These are phyloP conservation scores for Nysson spinosus DNA, from an alignment of 2,888 invertebrate genomes.

Conservation along the genomic window DNA sequence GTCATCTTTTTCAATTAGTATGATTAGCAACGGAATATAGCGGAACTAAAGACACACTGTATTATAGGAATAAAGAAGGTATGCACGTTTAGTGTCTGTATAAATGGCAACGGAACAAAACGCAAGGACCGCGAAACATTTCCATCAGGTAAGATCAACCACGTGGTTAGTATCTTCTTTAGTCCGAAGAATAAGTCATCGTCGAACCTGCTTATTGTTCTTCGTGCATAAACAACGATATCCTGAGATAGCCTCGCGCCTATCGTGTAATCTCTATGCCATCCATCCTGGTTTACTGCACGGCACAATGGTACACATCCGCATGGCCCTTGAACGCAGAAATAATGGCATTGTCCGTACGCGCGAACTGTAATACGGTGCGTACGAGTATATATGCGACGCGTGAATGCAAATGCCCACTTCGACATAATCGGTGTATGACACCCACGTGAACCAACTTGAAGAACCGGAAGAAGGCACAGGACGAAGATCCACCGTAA, in stretches of 20 bases:
- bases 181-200: conserved; percentile 48
- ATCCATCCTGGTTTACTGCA: conserved; percentile 41
- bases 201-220: conserved; percentile 40
- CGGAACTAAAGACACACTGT: too few species aligned
- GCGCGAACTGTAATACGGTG: conserved; percentile 42
- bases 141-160: conserved; percentile 2
- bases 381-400: not conserved
- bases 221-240: conserved; percentile 47
- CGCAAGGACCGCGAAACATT: conserved; percentile 2
- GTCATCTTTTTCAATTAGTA: too few species aligned
- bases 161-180: conserved; percentile 1
- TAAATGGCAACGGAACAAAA: not conserved
- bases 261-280: conserved; percentile 57
- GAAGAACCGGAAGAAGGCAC: conserved; percentile 34
- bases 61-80: too few species aligned
- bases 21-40: too few species aligned
- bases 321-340: conserved; percentile 43
- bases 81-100: not conserved
- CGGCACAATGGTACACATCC: conserved; percentile 54
- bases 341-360: conserved; percentile 57
- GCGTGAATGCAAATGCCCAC: conserved; percentile 26
- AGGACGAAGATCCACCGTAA: not conserved
- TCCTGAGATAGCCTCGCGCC: conserved; percentile 24
- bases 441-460: conserved; percentile 32
- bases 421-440: conserved; percentile 31